Base-by-base conservation (phyloP, 2,888 invertebrate genomes). In the Pollenia griseotomentosa region DNA sequence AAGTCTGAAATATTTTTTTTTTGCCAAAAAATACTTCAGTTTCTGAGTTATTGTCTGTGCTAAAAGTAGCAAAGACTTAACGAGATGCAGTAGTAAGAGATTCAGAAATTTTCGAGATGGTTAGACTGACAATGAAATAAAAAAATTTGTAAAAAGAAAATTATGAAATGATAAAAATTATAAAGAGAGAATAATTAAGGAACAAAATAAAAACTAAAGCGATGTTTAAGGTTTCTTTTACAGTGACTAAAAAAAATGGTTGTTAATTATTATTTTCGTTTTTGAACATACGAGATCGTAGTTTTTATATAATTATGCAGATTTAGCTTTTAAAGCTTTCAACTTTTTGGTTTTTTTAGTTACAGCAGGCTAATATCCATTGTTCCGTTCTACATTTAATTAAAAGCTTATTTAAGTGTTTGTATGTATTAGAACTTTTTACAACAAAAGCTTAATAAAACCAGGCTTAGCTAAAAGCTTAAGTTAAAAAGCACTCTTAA, bases 21-120 rank as follows among this genome's bases (percentile, higher is more conserved):
- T 61, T 11, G 61, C 40, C 66, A 44, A 84, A 84, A 85, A 85
- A 80, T 80, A 80, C 68, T 74, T 85, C 84, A 85, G 79, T 70
- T 80, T 85, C 23, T 70, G 84, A 80, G 70, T 12, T 42, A 16
- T 12, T 40, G 75, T 48, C 70, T 66, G 46, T 77, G 70, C 75
- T 48, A n/a, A 40, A 77, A 46, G n/a, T 59, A 40, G 83, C 63
- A 77, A 61, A 83, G 74, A 74, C 68, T 46, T 70, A 61, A 70
- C 74, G 84, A 74, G 84, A 85, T 85, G 84, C n/a, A 74, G 84
- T 78, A 85, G 65, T 73, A 85, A 85, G 84, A 85, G 84, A 85
- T 85, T 85, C 66, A 85, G 84, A 85, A 85, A 85, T 85, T 83
- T 85, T 85, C 84, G 68, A 53, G 79, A 85, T 85, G 84, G 84